Base-by-base conservation (phyloP, 2,113 vertebrate species). In the Peromyscus californicus region DNA sequence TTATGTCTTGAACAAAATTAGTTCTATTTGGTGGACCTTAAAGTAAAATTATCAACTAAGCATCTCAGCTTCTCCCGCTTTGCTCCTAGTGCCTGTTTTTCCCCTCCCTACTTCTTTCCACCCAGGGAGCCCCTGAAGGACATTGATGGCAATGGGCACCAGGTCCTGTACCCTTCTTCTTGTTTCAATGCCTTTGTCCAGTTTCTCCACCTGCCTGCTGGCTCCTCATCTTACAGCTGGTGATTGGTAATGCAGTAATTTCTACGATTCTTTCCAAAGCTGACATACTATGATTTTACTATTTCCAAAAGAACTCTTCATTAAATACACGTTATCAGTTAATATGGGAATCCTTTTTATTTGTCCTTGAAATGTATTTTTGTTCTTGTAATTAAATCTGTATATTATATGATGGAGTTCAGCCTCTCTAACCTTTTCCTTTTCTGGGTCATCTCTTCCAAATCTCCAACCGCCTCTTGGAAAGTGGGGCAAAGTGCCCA, bases 11-110 rank as follows among this genome's bases (percentile, higher is more conserved):
- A 95, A 97, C 45, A 79, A 51, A 95, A 96, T 22, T 21, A 36
- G 21, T 65, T 98, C 39, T 39, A 63, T 96, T 98, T 48, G 36
- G 67, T 96, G 29, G 90, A 86, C 69, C 89, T 82, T 54, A 42
- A 74, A 89, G 93, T 90, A 29, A 95, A 90, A 78, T n/a, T 13
- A 31, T 9, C 42, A 42, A 11, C 36, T 48, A 7, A 0, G 8
- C 2, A 7, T 42, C 36, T 54, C 45, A 82, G 17, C 75, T 57
- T 17, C 4, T 8, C 29, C 70, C 19, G 26, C 7, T 19, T 16
- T 13, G 3, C 36, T 13, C 45, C 8, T 57, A 36, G 4, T 29
- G 21, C 36, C 17, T 63, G 11, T 15, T 7, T 26, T n/a, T 48
- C 22, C 19, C 15, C 7, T n/a, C 10, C 9, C 45, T 7, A 45